A percentile compares a stretch with the other conserved stretches of the same genome.
Conservation (phyloP, 2,888 invertebrate species). For the Lysandra bellargus region DNA sequence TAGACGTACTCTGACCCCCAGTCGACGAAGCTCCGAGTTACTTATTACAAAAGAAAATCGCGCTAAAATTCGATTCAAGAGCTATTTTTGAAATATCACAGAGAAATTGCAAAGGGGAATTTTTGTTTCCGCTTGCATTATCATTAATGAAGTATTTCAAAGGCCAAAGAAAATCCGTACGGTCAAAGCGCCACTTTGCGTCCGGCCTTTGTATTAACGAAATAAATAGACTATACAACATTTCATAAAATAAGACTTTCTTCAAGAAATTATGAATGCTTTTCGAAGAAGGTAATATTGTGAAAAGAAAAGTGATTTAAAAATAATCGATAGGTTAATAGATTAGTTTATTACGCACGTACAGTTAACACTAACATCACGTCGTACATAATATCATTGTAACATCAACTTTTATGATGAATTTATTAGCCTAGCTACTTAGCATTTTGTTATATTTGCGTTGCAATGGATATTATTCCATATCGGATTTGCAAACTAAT, state of each 20-base stretch:
- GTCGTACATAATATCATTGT: neutral
- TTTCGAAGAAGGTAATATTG: neutral
- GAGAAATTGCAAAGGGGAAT: conserved; percentile 30
- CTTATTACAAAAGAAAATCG: conserved; percentile 11
- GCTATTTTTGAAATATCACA: conserved; percentile 31
- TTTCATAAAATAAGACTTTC: conserved; percentile 13
- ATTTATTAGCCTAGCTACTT: neutral
- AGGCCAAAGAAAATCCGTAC: conserved; percentile 31
- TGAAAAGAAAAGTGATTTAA: neutral
- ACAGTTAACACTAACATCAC: too few relatives aligned
- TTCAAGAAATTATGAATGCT: conserved; percentile 5
- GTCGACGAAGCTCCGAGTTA: neutral
- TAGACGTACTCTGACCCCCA: neutral
- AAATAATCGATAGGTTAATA: neutral
- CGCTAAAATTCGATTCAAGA: conserved; percentile 31
- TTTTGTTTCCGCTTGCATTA: conserved; percentile 33
- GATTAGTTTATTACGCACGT: too few relatives aligned
- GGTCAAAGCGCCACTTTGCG: conserved; percentile 30
- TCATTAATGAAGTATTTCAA: conserved; percentile 33
- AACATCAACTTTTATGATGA: neutral
- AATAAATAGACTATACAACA: conserved; percentile 26
- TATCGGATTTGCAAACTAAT: neutral
- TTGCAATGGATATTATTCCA: neutral
- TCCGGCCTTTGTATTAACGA: conserved; percentile 31
- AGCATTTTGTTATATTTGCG: neutral